Conservation (phyloP, 2,797 vertebrate species). For the Gallirallus australis region DNA sequence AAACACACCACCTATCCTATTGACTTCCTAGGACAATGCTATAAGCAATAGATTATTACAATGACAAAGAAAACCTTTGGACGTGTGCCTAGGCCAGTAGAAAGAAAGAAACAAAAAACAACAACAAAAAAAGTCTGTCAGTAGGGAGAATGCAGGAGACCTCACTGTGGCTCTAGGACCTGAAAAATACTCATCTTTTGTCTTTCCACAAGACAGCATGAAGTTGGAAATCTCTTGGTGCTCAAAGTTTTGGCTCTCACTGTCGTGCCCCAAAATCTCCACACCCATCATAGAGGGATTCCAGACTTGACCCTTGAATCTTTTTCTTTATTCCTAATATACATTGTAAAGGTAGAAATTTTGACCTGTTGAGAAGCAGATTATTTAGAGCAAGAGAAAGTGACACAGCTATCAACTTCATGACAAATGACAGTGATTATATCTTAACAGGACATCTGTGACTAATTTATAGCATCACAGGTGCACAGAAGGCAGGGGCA, state of each 20-base stretch:
- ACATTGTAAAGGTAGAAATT: neutral
- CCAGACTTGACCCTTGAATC: neutral
- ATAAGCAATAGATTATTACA: neutral
- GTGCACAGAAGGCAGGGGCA: neutral
- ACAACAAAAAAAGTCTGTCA: neutral
- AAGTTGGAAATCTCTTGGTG: neutral
- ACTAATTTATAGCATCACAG: constrained; percentile 38
- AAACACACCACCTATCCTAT: neutral
- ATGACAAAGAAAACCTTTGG: neutral
- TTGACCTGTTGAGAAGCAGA: neutral
- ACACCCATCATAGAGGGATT: neutral
- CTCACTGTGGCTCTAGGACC: neutral
- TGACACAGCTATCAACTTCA: neutral
- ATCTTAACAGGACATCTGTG: neutral
- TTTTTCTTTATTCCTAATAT: neutral
- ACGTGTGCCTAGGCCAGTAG: too few species aligned
- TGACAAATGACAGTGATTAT: constrained; percentile 32
- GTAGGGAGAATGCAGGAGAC: neutral
- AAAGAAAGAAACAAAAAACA: neutral
- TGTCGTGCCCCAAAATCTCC: neutral
- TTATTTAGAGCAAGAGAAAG: neutral
- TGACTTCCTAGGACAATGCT: neutral
- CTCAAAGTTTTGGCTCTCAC: neutral
- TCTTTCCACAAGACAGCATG: neutral
- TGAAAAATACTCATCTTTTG: neutral